Conservation (phyloP, 2,888 invertebrate genomes). For the Pachycephus smyrnensis region DNA sequence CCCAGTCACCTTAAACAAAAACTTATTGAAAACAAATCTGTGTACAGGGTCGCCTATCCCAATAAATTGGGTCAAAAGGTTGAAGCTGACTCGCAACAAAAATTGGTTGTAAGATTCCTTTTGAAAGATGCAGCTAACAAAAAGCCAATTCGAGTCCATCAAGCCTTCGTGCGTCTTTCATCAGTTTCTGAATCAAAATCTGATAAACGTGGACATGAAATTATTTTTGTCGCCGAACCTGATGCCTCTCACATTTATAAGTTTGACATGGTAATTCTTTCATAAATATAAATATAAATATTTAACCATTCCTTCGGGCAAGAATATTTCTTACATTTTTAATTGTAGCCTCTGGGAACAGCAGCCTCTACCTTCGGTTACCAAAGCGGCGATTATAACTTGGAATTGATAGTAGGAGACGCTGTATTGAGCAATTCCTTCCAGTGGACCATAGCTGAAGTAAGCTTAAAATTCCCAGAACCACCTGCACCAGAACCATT, state of each 20-base stretch:
- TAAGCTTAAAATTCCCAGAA: slow-evolving; percentile 77
- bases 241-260: slow-evolving; percentile 84
- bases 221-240: slow-evolving; percentile 93
- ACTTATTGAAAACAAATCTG: not conserved
- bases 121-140: slow-evolving; percentile 78
- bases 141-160: slow-evolving; percentile 82
- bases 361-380: slow-evolving; percentile 83
- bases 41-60: slow-evolving; percentile 77
- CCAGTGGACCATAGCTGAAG: slow-evolving; percentile 85
- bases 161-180: slow-evolving; percentile 86
- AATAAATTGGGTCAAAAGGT: slow-evolving; percentile 77
- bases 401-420: slow-evolving; percentile 92
- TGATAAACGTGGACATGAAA: slow-evolving; percentile 78
- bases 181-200: slow-evolving; percentile 60
- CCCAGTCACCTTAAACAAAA: too few species aligned
- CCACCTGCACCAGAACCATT: slow-evolving; percentile 44
- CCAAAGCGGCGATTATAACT: slow-evolving; percentile 81
- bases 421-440: slow-evolving; percentile 90
- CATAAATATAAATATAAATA: not conserved
- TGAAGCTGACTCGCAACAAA: slow-evolving; percentile 91
- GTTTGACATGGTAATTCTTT: slow-evolving; percentile 83
- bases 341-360: slow-evolving; percentile 78
- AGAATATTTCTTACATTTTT: slow-evolving; percentile 11
- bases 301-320: slow-evolving; percentile 2
- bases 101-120: slow-evolving; percentile 84